Evolutionary conservation across 2,113 vertebrate genomes (phyloP).

Genomic region (Sapayoa aenigma): DNA sequence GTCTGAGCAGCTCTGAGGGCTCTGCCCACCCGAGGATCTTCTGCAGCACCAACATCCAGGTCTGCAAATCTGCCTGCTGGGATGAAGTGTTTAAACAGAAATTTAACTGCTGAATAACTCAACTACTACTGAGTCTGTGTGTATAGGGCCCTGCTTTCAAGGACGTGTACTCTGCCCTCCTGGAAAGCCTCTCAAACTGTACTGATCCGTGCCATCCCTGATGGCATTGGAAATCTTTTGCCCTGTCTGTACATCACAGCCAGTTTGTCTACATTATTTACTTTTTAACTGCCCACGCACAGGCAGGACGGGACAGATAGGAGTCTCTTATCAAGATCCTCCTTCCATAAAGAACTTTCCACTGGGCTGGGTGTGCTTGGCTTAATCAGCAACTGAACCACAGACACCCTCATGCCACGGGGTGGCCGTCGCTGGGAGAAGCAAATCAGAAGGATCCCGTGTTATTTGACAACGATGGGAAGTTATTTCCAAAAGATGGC

Average conservation of each 20-base stretch:
- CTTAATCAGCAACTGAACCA: not conserved
- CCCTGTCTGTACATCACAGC: not conserved
- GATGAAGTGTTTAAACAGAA: not conserved
- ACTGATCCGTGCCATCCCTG: accelerated
- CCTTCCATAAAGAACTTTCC: slow-evolving; percentile 23
- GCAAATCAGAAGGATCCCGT: not conserved
- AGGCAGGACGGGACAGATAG: not conserved
- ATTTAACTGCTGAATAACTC: not conserved
- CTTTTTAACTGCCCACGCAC: not conserved
- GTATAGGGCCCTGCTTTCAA: not conserved
- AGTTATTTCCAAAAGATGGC: not conserved
- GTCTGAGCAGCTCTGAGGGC: not conserved
- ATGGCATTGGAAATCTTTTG: not conserved
- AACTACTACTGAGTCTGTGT: not conserved
- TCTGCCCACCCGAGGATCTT: accelerated
- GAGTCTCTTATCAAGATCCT: slow-evolving; percentile 31
- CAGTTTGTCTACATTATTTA: not conserved
- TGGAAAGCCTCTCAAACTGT: not conserved
- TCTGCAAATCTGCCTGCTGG: not conserved
- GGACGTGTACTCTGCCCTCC: not conserved
- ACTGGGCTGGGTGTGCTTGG: accelerated
- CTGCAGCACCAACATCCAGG: not conserved
- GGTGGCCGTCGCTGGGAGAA: accelerated
- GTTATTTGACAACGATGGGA: not conserved
- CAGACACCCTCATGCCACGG: accelerated